phyloP scores from a whole-genome alignment of 2,797 vertebrate genomes.

The Oreochromis mossambicus region DNA sequence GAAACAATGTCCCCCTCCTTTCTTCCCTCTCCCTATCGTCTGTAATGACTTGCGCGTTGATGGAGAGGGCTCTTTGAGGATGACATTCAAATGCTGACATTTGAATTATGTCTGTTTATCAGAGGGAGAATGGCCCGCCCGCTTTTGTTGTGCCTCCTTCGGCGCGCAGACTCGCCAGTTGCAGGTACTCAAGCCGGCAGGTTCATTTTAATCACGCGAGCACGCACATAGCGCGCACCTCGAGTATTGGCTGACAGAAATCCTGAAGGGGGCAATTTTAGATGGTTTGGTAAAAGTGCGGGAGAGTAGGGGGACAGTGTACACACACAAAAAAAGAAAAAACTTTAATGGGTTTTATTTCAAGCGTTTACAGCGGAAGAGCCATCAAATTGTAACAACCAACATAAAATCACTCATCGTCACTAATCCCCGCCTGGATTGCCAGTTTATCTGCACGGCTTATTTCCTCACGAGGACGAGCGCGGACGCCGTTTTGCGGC shows the following conservation, averaged over 20 bases:
- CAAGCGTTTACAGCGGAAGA: constrained; percentile 61
- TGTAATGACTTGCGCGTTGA: constrained; percentile 93
- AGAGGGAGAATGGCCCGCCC: constrained; percentile 63
- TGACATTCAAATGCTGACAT: constrained; percentile 99
- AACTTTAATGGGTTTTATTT: constrained; percentile 72
- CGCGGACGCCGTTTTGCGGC: constrained; percentile 40
- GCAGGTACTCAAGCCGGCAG: constrained; percentile 62
- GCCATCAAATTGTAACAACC: constrained; percentile 70
- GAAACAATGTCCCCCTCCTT: constrained; percentile 81
- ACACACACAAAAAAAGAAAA: constrained; percentile 33
- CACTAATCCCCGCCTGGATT: constrained; percentile 59
- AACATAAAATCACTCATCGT: constrained; percentile 69
- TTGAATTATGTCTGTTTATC: constrained; percentile 98
- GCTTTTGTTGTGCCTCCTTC: constrained; percentile 76
- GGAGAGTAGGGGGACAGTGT: constrained; percentile 42
- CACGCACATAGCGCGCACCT: neutral
- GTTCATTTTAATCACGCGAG: constrained; percentile 48
- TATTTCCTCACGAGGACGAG: constrained; percentile 35
- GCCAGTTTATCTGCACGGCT: constrained; percentile 57
- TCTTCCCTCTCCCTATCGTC: constrained; percentile 82
- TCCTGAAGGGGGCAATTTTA: constrained; percentile 63
- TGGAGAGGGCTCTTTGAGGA: constrained; percentile 98
- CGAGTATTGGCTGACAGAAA: constrained; percentile 45
- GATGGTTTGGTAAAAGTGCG: constrained; percentile 57
- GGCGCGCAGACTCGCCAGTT: constrained; percentile 10